Evolutionary conservation across 2,797 vertebrate genomes (phyloP).

Genomic region (Sebastes oblongus): DNA sequence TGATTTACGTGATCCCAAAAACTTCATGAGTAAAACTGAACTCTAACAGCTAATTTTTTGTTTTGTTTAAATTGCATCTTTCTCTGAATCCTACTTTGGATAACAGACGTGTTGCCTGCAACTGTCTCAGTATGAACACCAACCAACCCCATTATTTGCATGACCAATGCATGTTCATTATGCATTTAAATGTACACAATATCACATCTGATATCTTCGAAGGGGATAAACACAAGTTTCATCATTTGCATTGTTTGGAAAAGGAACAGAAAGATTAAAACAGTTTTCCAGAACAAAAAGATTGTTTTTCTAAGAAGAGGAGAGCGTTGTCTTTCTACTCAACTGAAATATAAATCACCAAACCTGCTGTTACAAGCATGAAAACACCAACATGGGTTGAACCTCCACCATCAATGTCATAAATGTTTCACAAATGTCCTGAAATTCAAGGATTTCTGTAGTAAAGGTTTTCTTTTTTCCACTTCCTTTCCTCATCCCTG

Average conservation of each 20-base stretch:
- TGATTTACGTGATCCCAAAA: rapidly evolving
- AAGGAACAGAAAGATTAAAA: background rate
- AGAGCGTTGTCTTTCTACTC: background rate
- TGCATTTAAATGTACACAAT: background rate
- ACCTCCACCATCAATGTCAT: background rate
- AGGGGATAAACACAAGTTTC: background rate
- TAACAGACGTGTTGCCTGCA: background rate
- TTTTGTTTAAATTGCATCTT: background rate
- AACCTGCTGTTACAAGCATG: background rate
- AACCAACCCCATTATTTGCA: background rate
- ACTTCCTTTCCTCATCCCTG: background rate
- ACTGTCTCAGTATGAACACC: background rate
- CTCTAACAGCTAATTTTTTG: background rate
- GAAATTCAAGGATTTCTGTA: background rate
- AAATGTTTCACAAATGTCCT: background rate
- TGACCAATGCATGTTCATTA: no score
- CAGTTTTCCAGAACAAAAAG: no score
- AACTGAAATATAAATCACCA: background rate
- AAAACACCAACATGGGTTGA: background rate
- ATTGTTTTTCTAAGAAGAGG: background rate
- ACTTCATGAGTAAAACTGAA: background rate
- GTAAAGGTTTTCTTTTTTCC: background rate
- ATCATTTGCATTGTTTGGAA: background rate
- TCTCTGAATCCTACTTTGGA: background rate
- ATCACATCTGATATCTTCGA: no score